Evolutionary conservation across 2,888 invertebrate genomes (phyloP).

Genomic region (Griposia aprilina): DNA sequence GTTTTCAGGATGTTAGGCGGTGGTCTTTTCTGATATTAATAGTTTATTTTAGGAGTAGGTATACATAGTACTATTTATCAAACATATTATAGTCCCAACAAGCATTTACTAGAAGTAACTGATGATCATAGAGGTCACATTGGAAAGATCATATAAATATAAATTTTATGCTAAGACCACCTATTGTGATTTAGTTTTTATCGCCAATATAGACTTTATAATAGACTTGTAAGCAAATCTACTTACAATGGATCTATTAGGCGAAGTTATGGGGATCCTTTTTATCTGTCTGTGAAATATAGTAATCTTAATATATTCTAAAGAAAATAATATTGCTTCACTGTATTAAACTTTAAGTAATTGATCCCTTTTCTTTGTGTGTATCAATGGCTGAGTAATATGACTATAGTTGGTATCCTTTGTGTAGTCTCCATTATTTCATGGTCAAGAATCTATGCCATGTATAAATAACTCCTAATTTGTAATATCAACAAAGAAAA

Average conservation of each 20-base stretch:
- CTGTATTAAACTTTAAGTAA: constrained; percentile 3
- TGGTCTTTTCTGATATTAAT: constrained; percentile 4
- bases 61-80: too few species aligned
- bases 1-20: constrained; percentile 25
- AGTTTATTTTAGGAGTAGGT: neutral
- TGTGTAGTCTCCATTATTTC: constrained; percentile 21
- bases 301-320: neutral
- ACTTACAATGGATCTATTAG: constrained; percentile 4
- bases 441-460: constrained; percentile 34
- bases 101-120: neutral
- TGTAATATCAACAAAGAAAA: constrained; percentile 59
- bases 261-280: neutral
- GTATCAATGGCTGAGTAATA: neutral
- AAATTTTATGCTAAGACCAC: neutral
- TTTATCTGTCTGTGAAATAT: neutral
- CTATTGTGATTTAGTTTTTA: constrained; percentile 15
- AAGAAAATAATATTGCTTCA: constrained; percentile 3
- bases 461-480: constrained; percentile 57
- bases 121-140: neutral
- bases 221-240: constrained; percentile 13
- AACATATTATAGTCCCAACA: too few species aligned
- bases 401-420: neutral
- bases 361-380: neutral
- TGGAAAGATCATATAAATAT: constrained; percentile 3
- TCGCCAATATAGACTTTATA: constrained; percentile 16